A percentile compares a stretch with the other conserved stretches of the same genome.
Evolutionary conservation across 2,888 invertebrate genomes (phyloP).

Genomic region (Dendrolimus houi): DNA sequence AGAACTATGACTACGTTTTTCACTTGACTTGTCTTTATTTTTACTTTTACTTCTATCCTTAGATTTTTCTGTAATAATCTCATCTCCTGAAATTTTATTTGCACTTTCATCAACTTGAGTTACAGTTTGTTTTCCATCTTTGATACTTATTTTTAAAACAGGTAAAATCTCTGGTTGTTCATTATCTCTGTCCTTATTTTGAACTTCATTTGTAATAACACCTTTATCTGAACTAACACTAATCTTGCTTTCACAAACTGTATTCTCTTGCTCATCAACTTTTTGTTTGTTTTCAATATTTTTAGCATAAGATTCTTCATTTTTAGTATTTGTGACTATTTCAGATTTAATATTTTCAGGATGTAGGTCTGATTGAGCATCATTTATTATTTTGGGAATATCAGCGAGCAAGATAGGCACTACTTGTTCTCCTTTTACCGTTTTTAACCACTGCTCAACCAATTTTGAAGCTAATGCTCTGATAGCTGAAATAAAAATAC

Average conservation of each 20-base stretch:
- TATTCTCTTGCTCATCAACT: background rate
- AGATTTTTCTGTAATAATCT: conserved; percentile 39
- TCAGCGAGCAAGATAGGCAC: conserved; percentile 51
- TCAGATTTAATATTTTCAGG: conserved; percentile 20
- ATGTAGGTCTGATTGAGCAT: conserved; percentile 34
- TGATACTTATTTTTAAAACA: conserved; percentile 79
- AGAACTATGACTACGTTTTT: conserved; percentile 48
- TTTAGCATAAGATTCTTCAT: conserved; percentile 16
- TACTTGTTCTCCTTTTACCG: conserved; percentile 86
- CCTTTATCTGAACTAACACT: conserved; percentile 9
- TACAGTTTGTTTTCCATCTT: conserved; percentile 84
- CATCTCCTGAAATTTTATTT: conserved; percentile 39
- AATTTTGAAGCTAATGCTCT: conserved; percentile 86
- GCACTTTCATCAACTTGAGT: conserved; percentile 72
- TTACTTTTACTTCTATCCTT: conserved; percentile 48
- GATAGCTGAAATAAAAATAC: conserved; percentile 77
- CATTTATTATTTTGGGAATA: conserved; percentile 50
- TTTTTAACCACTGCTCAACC: conserved; percentile 93
- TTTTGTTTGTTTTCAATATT: conserved; percentile 10
- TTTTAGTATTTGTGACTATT: conserved; percentile 7
- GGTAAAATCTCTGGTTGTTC: conserved; percentile 51
- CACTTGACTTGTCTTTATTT: conserved; percentile 69
- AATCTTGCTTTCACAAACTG: conserved; percentile 1
- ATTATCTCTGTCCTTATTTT: conserved; percentile 28
- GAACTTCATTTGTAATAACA: conserved; percentile 5